Evolutionary conservation across 53 echinoderm and acorn worm species (phyloP).

Genomic region (Hippasteria phrygiana): DNA sequence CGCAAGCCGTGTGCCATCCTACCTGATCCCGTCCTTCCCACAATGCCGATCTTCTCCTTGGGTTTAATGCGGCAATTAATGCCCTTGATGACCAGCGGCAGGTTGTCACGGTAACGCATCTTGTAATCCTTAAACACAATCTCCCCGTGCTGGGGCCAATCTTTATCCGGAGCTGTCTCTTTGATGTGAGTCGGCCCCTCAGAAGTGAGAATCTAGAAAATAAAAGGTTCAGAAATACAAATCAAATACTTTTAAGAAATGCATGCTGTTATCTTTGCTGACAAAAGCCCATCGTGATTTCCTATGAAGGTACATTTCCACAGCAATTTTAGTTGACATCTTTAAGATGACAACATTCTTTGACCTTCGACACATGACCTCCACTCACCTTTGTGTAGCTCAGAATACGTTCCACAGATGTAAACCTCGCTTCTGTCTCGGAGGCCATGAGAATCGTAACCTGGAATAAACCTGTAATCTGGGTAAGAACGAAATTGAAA

Average conservation of each 20-base stretch:
- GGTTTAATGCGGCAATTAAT: slow-evolving; percentile 75
- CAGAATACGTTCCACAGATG: slow-evolving; percentile 96
- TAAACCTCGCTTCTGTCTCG: slow-evolving; percentile 94
- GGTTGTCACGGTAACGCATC: slow-evolving; percentile 93
- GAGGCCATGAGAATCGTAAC: slow-evolving; percentile 92
- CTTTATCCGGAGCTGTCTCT: slow-evolving; percentile 72
- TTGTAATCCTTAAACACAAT: slow-evolving; percentile 82
- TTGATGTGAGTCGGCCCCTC: slow-evolving; percentile 91
- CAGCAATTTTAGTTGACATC: too few relatives aligned
- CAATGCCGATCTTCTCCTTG: slow-evolving; percentile 96
- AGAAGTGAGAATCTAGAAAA: slow-evolving; percentile 74
- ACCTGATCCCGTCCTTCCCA: slow-evolving; percentile 98
- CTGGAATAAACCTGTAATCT: slow-evolving; percentile 96
- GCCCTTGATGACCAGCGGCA: slow-evolving; percentile 92
- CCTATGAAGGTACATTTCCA: too few relatives aligned
- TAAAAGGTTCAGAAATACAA: too few relatives aligned
- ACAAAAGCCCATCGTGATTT: too few relatives aligned
- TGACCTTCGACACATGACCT: too few relatives aligned
- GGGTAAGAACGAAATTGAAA: too few relatives aligned
- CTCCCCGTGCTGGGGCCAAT: slow-evolving; percentile 83
- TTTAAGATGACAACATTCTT: too few relatives aligned
- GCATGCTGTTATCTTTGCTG: too few relatives aligned
- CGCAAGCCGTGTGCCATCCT: too few relatives aligned
- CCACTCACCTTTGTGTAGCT: slow-evolving; percentile 88
- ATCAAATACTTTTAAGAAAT: too few relatives aligned